Evolutionary conservation across 2,888 invertebrate species (phyloP).

Genomic region (Drosophila mimetica): DNA sequence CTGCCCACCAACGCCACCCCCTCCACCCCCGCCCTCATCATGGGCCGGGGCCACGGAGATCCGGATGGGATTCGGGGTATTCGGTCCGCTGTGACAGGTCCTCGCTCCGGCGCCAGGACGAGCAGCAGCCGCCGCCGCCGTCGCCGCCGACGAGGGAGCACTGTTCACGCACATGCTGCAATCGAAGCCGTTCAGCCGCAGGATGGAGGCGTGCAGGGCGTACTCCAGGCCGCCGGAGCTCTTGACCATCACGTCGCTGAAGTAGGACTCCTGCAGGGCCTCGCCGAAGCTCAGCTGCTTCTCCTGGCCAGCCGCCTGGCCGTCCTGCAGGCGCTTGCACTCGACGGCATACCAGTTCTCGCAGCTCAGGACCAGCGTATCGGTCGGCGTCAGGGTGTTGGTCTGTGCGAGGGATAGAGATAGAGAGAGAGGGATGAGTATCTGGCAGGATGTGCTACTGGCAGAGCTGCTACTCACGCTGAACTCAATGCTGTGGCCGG

Average conservation of each 20-base stretch:
- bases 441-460: too few species aligned
- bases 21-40: slow-evolving; percentile 50
- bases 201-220: slow-evolving; percentile 86
- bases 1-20: too few species aligned
- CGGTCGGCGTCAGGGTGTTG: slow-evolving; percentile 85
- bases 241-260: slow-evolving; percentile 86
- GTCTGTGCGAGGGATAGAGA: too few species aligned
- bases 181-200: slow-evolving; percentile 86
- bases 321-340: slow-evolving; percentile 86
- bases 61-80: slow-evolving; percentile 70
- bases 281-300: slow-evolving; percentile 87
- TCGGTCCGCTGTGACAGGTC: slow-evolving; percentile 50
- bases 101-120: background rate
- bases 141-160: slow-evolving; percentile 10
- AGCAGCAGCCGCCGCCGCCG: background rate
- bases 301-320: slow-evolving; percentile 85
- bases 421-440: too few species aligned
- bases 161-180: slow-evolving; percentile 84
- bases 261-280: slow-evolving; percentile 88
- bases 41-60: slow-evolving; percentile 68
- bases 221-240: slow-evolving; percentile 84
- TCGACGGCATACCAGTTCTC: slow-evolving; percentile 88
- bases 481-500: slow-evolving; percentile 88
- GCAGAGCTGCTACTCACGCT: too few species aligned
- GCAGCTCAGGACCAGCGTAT: slow-evolving; percentile 86